Base-by-base conservation (phyloP, 2,113 vertebrate species). In the Erythrolamprus reginae region DNA sequence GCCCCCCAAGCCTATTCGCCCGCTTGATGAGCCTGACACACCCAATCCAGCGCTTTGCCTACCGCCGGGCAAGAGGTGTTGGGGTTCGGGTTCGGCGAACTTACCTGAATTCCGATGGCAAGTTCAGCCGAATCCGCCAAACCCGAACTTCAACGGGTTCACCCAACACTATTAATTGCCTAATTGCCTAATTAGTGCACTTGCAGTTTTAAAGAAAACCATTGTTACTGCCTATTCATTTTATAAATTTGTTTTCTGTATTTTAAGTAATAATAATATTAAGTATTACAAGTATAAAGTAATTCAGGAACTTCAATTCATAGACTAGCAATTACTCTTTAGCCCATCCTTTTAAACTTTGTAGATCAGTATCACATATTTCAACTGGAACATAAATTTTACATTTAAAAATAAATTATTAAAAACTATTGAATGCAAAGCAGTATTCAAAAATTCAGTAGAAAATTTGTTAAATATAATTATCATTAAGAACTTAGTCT, bases 161-260 rank as follows among this genome's bases (percentile, higher is more conserved):
- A n/a, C n/a, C n/a, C n/a, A n/a, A n/a, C n/a, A n/a, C n/a, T n/a
- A n/a, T n/a, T n/a, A n/a, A n/a, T n/a, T n/a, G n/a, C n/a, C n/a
- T n/a, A n/a, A n/a, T n/a, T n/a, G 17, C 33, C 6, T 77, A 83
- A 88, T 86, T 42, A 70, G 19, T 56, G 56, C 13, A 82, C 84
- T 89, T 89, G 56, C 38, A 89, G 87, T 92, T 70, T 26, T 82
- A 87, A 53, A 50, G 83, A 84, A 92, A 92, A 92, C 82, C 86
- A 82, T 86, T 70, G 28, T 23, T 52, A n/a, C n/a, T 28, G n/a
- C 65, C 86, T 90, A 86, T 15, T 90, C 42, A 51, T 53, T 70
- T 33, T 38, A 86, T 85, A 45, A 48, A n/a, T 38, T 47, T 26
- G 15, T 6, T 50, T 55, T 42, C n/a, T 50, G 24, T 28, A 45